Evolutionary conservation across 2,113 vertebrate genomes (phyloP), one percentile per base, ranked within the genome.

Genomic region (Mesoclemmys tuberculata): DNA sequence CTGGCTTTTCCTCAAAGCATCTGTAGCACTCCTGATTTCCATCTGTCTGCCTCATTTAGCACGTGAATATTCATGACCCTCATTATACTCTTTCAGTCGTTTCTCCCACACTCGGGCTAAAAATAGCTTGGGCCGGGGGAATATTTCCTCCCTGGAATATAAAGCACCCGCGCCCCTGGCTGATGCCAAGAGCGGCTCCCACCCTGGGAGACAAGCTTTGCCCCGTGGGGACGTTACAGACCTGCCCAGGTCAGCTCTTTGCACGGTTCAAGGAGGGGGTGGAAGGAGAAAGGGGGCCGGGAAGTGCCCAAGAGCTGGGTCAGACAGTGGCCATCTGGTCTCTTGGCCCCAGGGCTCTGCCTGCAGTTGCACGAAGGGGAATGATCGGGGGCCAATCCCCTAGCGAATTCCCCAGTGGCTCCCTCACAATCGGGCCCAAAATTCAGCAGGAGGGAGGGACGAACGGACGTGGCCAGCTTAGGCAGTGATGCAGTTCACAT

Each of bases 1-100:
- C 92, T 97, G 97, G 95, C 96, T 93, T 79, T 1, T 19, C 81
- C 96, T 95, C 97, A 97, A 92, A 95, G 97, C 97, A 97, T 97
- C 97, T 98, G 97, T 97, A 97, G 95, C 96, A 97, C 96, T 97
- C 96, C 97, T 97, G 97, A 92, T 96, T 97, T 87, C 97, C 95
- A 81, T 95, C 95, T 96, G 97, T 90, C 84, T 91, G 96, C 92
- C 91, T 96, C 96, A 90, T 90, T 86, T 95, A 94, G 87, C 90
- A 83, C 84, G 90, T 96, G 97, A 98, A 97, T 97, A 97, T 97
- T 97, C 96, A 95, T 97, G 92, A 95, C 93, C 94, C 94, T 98
- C 93, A 94, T 97, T 96, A 95, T 93, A 96, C 38, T 95, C 93
- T 97, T 97, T 94, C 90, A 95, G 95, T 96, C 88, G 1, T 93